Percentiles rank a stretch among this genome's conserved stretches.
phyloP scores from a whole-genome alignment of 2,113 vertebrate genomes.

The Chelonoidis abingdonii region DNA sequence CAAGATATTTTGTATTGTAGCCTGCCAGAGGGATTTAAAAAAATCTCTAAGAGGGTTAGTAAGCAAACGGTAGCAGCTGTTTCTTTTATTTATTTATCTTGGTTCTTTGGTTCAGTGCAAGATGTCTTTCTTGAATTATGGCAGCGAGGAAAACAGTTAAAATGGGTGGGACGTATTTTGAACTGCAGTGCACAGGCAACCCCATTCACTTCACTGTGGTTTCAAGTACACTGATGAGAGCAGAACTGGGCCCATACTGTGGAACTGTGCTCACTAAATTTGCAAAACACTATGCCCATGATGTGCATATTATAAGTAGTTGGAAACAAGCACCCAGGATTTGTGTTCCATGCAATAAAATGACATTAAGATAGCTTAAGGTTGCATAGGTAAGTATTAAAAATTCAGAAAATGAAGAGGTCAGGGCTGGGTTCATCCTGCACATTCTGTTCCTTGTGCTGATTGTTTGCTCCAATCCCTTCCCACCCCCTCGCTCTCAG shows the following conservation, averaged over 20 bases:
- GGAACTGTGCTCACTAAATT: constrained; percentile 64
- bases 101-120: not conserved
- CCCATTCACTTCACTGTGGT: constrained; percentile 70
- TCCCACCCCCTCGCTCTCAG: not conserved
- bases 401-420: constrained; percentile 72
- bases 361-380: constrained; percentile 68
- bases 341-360: constrained; percentile 69
- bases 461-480: constrained; percentile 48
- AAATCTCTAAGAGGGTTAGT: not conserved
- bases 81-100: not conserved
- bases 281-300: constrained; percentile 71
- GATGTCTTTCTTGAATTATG: not conserved
- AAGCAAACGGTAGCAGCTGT: not conserved
- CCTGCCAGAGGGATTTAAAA: not conserved
- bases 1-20: not conserved
- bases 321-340: constrained; percentile 71
- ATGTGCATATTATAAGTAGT: constrained; percentile 65
- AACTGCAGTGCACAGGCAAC: constrained; percentile 18
- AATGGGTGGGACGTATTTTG: not conserved
- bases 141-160: not conserved
- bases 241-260: constrained; percentile 43
- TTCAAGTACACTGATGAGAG: constrained; percentile 70
- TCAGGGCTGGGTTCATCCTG: constrained; percentile 65
- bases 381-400: constrained; percentile 66
- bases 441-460: constrained; percentile 48